Conservation (phyloP, 2,888 invertebrate species). For the Oligia strigilis region DNA sequence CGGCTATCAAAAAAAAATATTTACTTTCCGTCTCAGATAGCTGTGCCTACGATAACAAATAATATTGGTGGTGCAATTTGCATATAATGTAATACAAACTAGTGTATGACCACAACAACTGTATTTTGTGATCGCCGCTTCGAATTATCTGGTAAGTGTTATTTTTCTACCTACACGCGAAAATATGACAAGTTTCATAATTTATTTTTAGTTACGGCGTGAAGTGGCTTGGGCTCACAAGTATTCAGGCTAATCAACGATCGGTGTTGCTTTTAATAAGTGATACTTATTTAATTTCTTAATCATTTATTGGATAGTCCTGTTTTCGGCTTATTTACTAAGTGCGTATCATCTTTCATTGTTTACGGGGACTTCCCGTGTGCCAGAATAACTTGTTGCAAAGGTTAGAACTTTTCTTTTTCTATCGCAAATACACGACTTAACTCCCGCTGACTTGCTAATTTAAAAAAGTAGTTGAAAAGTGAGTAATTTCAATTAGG, state of each 20-base stretch:
- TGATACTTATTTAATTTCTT: conserved; percentile 24
- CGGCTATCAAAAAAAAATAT: conserved; percentile 58
- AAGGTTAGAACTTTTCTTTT: conserved; percentile 27
- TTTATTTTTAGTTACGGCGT: conserved; percentile 70
- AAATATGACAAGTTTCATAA: conserved; percentile 66
- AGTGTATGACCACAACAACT: conserved; percentile 25
- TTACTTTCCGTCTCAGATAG: conserved; percentile 49
- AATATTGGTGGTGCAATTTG: conserved; percentile 37
- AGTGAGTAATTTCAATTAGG: conserved; percentile 29
- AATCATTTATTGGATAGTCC: not conserved
- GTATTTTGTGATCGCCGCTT: conserved; percentile 41
- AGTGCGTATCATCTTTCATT: conserved; percentile 46
- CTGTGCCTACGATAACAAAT: conserved; percentile 45
- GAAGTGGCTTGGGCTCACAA: conserved; percentile 33
- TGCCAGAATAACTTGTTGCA: conserved; percentile 17
- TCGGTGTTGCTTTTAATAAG: conserved; percentile 19
- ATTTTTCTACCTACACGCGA: conserved; percentile 61
- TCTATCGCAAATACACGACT: not conserved
- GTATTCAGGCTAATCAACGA: conserved; percentile 36
- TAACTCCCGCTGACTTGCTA: conserved; percentile 17
- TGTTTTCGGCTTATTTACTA: conserved; percentile 14
- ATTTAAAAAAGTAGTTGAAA: conserved; percentile 10
- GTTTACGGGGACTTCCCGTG: conserved; percentile 53
- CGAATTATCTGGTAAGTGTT: conserved; percentile 60
- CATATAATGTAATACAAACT: conserved; percentile 44